phyloP scores from a whole-genome alignment of 2,797 vertebrate genomes.

The Acipenser oxyrinchus region DNA sequence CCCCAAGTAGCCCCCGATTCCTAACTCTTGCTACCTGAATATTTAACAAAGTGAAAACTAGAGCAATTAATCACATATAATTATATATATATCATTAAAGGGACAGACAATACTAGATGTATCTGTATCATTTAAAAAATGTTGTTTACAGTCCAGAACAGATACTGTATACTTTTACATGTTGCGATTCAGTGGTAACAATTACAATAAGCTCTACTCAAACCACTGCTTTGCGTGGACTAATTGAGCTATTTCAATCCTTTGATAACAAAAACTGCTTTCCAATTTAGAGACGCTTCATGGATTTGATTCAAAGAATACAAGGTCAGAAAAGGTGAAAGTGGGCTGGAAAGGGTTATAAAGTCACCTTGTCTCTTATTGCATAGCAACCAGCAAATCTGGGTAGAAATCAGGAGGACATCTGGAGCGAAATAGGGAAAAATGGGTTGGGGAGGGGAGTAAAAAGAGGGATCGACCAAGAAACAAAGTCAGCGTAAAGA shows the following conservation, averaged over 20 bases:
- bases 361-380: slow-evolving; percentile 51
- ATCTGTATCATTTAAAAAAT: too few species aligned
- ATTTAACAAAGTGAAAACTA: too few species aligned
- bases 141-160: too few species aligned
- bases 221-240: not conserved
- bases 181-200: too few species aligned
- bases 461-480: slow-evolving; percentile 59
- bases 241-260: slow-evolving; percentile 16
- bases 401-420: slow-evolving; percentile 51
- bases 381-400: slow-evolving; percentile 26
- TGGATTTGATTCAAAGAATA: slow-evolving; percentile 12
- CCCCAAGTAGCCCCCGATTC: too few species aligned
- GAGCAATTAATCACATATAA: too few species aligned
- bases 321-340: slow-evolving; percentile 25
- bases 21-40: too few species aligned
- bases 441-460: slow-evolving; percentile 44
- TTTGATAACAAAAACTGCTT: not conserved
- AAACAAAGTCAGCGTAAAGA: slow-evolving; percentile 59
- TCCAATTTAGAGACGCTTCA: slow-evolving; percentile 6
- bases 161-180: too few species aligned
- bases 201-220: too few species aligned
- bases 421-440: slow-evolving; percentile 64
- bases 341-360: slow-evolving; percentile 44
- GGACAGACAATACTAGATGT: too few species aligned
- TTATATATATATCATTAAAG: too few species aligned